Conservation (phyloP, 2,888 invertebrate genomes). For the Crioceris asparagi region DNA sequence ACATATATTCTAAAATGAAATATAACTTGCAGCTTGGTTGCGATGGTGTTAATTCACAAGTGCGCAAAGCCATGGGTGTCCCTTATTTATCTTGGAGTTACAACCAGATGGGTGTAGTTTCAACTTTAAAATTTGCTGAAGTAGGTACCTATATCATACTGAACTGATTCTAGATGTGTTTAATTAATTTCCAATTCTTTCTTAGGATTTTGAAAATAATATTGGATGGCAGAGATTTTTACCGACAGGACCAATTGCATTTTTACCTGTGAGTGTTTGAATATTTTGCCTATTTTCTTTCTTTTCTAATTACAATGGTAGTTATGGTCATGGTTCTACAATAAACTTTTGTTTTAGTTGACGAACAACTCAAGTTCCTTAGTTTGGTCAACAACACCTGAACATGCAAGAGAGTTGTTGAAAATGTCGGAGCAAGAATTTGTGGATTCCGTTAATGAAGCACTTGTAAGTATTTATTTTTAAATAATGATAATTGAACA, state of each 20-base stretch:
- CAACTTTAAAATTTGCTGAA: conserved; percentile 73
- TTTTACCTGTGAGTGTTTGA: conserved; percentile 59
- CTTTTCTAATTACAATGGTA: no score
- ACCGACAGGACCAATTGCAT: conserved; percentile 83
- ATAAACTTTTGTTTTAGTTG: no score
- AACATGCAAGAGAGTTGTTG: conserved; percentile 64
- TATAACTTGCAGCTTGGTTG: conserved; percentile 71
- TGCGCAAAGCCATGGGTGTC: conserved; percentile 71
- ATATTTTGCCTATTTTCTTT: no score
- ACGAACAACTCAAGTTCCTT: conserved; percentile 69
- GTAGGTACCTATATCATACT: conserved; percentile 37
- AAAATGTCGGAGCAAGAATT: conserved; percentile 66
- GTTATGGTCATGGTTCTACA: no score
- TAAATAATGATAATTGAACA: no score
- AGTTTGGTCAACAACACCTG: conserved; percentile 83
- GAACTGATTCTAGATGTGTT: neutral
- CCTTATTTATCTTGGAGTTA: conserved; percentile 77
- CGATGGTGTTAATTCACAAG: conserved; percentile 85
- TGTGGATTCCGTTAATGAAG: conserved; percentile 77
- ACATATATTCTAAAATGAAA: no score
- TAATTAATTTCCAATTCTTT: conserved; percentile 14
- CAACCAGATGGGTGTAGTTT: conserved; percentile 85
- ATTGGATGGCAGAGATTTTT: conserved; percentile 96
- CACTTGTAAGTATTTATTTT: conserved; percentile 51
- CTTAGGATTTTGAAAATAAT: conserved; percentile 56